Evolutionary conservation across 2,888 invertebrate genomes (phyloP).

Genomic region (Drosophila gaucha): DNA sequence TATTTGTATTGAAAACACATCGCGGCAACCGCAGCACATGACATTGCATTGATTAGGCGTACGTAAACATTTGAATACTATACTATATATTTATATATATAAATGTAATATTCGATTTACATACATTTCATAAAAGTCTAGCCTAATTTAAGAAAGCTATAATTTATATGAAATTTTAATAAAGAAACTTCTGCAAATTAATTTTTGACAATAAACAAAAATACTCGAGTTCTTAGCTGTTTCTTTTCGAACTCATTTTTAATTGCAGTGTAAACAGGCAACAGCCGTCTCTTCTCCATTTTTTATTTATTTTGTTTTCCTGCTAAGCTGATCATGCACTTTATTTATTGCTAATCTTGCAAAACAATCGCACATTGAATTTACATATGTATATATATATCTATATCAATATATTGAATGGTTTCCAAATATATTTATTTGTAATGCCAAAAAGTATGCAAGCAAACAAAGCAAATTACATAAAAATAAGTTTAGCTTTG

Average conservation of each 20-base stretch:
- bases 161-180: neutral
- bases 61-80: slow-evolving; percentile 4
- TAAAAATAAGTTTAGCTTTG: neutral
- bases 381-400: neutral
- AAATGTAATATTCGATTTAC: neutral
- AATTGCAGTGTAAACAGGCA: slow-evolving; percentile 12
- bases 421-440: neutral
- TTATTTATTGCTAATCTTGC: slow-evolving; percentile 37
- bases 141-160: neutral
- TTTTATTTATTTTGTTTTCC: neutral
- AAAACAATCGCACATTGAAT: slow-evolving; percentile 9
- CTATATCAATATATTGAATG: neutral
- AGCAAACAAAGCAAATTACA: slow-evolving; percentile 3
- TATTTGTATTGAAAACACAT: slow-evolving; percentile 31
- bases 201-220: neutral
- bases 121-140: neutral
- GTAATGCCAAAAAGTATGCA: slow-evolving; percentile 46
- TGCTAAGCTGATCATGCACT: slow-evolving; percentile 6
- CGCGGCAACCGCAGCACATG: slow-evolving; percentile 21
- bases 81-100: neutral
- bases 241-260: neutral
- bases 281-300: slow-evolving; percentile 7
- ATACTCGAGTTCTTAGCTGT: neutral
- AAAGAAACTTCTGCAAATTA: neutral
- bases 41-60: slow-evolving; percentile 12